Base-by-base conservation (phyloP, 23 tunicate species). In the Halocynthia roretzi region DNA sequence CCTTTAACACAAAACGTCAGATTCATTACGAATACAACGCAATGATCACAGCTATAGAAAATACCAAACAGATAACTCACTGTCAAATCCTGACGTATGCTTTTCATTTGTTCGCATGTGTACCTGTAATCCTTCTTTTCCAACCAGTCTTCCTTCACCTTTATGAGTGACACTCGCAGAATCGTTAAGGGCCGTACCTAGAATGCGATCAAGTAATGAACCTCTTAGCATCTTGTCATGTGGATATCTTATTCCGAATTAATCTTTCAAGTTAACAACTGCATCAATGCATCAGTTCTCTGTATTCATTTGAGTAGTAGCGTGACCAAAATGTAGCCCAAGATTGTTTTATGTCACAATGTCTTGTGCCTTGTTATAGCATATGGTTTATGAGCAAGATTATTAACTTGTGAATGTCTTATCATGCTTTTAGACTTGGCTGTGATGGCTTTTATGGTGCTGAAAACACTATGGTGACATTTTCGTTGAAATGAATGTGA, bases 91-190 rank as follows among this genome's bases (percentile, higher is more conserved):
- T 96, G 99, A 57, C 99, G 57, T 14, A 96, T 89, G 71, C 96
- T 90, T 52, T 96, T 96, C 89, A 96, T 86, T 57, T 96, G 99
- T 53, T 87, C 69, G 61, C 99, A 96, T 17, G 99, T 96, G 75
- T 83, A 96, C 62, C 69, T 65, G 60, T 96, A 96, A 80, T 96
- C 95, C 31, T 82, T 80, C 80, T 96, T 91, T 55, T 96, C 99
- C 50, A 51, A 52, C 93, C 93, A 96, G 68, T 85, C 85, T 56
- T 89, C 83, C 70, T 90, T 84, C 67, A 96, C 99, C 10, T 77
- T 80, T 31, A 76, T 71, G 62, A 96, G 66, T 65, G 99, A 95
- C 10, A 51, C 65, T 15, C 76, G 74, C 67, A 87, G 75, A 19
- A 80, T 81, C 23, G 62, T 62, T 8, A 87, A 23, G 0, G 93